These are phyloP conservation scores for Rattus norvegicus DNA, from an alignment of 2,113 vertebrate genomes.

Conservation along the genomic window GRCr8 NC_086031.1:99354501-99355000, in stretches of 20 bases:
- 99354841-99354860: neutral
- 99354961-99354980: neutral
- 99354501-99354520: neutral
- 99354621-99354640: neutral
- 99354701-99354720: neutral
- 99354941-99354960: neutral
- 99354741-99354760: neutral
- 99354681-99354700: neutral
- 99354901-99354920: neutral
- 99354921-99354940: neutral
- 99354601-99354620: too few species aligned
- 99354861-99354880: neutral
- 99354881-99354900: neutral
- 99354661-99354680: neutral
- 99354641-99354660: too few species aligned
- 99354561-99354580: too few species aligned
- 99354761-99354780: neutral
- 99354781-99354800: neutral
- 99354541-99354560: neutral
- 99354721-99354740: neutral
- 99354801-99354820: neutral
- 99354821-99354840: neutral
- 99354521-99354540: neutral
- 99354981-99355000: neutral
- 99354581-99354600: neutral